phyloP scores from a whole-genome alignment of 1,140 invertebrate species.

The Neotoxoptera formosana region DNA sequence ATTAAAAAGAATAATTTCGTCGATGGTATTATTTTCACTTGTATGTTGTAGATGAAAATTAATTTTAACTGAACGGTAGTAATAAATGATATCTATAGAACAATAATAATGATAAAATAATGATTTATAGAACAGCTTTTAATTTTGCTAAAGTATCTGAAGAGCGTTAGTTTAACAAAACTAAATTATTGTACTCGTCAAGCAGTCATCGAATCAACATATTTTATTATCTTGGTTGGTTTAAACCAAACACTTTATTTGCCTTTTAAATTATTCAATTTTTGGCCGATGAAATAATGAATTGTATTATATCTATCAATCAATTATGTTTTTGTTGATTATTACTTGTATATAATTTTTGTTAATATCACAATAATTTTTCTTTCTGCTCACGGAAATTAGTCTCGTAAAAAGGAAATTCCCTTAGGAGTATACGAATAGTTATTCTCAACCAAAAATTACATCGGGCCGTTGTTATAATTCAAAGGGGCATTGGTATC shows the following conservation, averaged over 20 bases:
- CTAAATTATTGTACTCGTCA: neutral
- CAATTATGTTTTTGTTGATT: neutral
- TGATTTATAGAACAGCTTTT: neutral
- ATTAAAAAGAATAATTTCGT: neutral
- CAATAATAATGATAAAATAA: neutral
- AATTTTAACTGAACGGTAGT: neutral
- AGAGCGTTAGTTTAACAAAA: neutral
- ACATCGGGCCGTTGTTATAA: neutral
- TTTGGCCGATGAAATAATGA: neutral
- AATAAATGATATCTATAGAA: neutral
- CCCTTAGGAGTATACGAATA: neutral
- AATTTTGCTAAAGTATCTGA: neutral
- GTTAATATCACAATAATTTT: neutral
- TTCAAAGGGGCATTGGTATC: neutral
- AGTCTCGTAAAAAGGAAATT: slow-evolving; percentile 9
- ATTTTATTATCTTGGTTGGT: neutral
- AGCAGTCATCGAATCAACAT: neutral
- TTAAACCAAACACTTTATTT: neutral
- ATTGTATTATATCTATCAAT: neutral
- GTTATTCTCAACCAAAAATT: neutral
- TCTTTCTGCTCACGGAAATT: neutral
- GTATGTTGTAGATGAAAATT: neutral
- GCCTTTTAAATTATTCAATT: neutral
- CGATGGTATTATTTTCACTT: neutral
- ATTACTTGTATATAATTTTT: neutral